A percentile compares a stretch with the other conserved stretches of the same genome.
These are phyloP conservation scores for Steatornis caripensis DNA, from an alignment of 2,113 vertebrate species.

Conservation along the genomic window DNA sequence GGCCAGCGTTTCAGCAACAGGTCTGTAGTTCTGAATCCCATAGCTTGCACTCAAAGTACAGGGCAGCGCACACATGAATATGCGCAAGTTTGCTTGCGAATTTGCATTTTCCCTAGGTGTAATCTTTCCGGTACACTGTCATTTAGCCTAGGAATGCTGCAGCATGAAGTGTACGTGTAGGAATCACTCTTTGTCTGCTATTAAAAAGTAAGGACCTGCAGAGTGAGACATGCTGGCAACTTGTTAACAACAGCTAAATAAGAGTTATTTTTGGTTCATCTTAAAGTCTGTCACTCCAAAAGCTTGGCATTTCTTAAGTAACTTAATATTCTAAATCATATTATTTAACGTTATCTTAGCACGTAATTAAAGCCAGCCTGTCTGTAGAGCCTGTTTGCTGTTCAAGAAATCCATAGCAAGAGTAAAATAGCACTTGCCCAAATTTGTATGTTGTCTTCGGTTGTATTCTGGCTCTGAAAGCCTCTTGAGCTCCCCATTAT, in stretches of 20 bases:
- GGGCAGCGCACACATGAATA: not conserved
- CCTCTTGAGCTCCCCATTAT: not conserved
- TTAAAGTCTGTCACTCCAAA: not conserved
- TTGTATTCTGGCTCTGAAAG: not conserved
- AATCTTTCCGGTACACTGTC: not conserved
- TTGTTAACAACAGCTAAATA: not conserved
- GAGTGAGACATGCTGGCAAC: not conserved
- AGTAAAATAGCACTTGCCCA: not conserved
- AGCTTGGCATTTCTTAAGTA: not conserved
- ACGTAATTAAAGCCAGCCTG: not conserved
- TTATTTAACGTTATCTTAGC: not conserved
- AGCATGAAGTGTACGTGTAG: not conserved
- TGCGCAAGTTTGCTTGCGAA: not conserved
- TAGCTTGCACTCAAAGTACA: not conserved
- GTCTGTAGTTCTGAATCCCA: not conserved
- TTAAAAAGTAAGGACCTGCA: not conserved
- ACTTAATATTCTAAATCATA: not conserved
- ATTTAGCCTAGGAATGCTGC: not conserved
- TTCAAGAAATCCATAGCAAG: not conserved
- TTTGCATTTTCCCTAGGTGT: not conserved
- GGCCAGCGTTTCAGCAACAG: fast-evolving
- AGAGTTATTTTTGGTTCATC: not conserved
- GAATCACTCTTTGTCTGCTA: not conserved
- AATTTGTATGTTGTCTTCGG: not conserved
- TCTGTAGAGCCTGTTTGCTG: not conserved